These are phyloP conservation scores for Dermatemys mawii DNA, from an alignment of 2,113 vertebrate genomes.

Conservation along the genomic window DNA sequence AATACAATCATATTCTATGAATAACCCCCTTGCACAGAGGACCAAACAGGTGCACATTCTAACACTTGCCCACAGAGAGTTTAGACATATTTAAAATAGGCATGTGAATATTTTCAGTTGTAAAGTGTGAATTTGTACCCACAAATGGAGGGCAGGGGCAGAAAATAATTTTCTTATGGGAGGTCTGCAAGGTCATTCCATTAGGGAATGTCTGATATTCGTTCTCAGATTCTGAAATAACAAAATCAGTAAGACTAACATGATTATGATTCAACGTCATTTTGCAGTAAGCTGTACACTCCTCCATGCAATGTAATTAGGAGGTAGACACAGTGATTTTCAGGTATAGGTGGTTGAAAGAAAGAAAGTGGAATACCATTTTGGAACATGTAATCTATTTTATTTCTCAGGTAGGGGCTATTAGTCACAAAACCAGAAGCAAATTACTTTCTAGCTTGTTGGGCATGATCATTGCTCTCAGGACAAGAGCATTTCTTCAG, in stretches of 20 bases:
- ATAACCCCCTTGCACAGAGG: neutral
- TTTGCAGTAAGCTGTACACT: constrained; percentile 38
- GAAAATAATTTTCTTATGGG: constrained; percentile 37
- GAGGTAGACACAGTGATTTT: constrained; percentile 41
- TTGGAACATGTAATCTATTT: neutral
- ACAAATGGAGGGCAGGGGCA: neutral
- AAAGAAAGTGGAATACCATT: neutral
- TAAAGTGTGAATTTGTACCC: neutral
- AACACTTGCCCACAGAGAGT: neutral
- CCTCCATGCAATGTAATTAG: constrained; percentile 36
- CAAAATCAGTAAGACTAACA: constrained; percentile 2
- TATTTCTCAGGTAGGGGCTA: neutral
- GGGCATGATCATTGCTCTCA: neutral
- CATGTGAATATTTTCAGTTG: neutral
- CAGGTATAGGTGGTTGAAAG: neutral
- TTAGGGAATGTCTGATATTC: constrained; percentile 20
- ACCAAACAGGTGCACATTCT: neutral
- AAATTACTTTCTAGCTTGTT: neutral
- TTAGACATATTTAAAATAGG: neutral
- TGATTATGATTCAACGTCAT: constrained; percentile 10
- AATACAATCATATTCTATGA: neutral
- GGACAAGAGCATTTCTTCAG: neutral
- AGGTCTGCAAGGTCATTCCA: constrained; percentile 38
- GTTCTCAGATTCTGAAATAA: constrained; percentile 18
- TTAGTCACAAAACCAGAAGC: constrained; percentile 25